Evolutionary conservation across 2,888 invertebrate genomes (phyloP), one percentile per base, ranked within the genome.

Genomic region (Hypercompe scribonia): DNA sequence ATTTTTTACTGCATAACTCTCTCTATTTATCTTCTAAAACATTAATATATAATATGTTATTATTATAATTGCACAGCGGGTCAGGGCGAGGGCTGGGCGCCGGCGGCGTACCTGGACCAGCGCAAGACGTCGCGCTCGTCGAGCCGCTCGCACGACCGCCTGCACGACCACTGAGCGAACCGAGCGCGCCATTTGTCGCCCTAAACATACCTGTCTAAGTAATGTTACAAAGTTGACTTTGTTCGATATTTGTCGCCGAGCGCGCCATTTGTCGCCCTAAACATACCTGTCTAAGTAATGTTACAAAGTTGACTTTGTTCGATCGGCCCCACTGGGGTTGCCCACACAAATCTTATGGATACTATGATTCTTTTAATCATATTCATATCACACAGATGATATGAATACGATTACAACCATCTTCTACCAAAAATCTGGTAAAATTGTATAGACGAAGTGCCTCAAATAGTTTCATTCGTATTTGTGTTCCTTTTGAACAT

Each of bases 1-100:
- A 28, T 8, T 13, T 58, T 13, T 2, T 28, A 54, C 11, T 58
- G 28, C 28, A 58, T 58, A 28, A 3, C 2, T 13, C 10, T 28
- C 11, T 50, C 8, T 50, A 1, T 1, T 7, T 7, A 11, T n/a
- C 11, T n/a, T 54, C n/a, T n/a, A 3, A 50, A 8, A 10, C 50
- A 50, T 50, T 5, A 50, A 54, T 54, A 0, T 54, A 58, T 58
- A 58, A 28, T n/a, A n/a, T n/a, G n/a, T n/a, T n/a, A 15, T 58
- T 31, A 18, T 61, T 31, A 18, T 31, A 36, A 63, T 50, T 18
- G 72, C 36, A 4, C 90, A 96, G 93, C 93, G 94, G 97, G 97
- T 83, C 96, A 97, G 84, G 96, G 97, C 88, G 98, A 98, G 94
- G 99, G 99, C 83, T 99, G 99, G 99, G 99, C 98, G 76, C 99